Percentiles rank a stretch among this genome's conserved stretches.
These are phyloP conservation scores for Lordiphosa andalusiaca DNA, from an alignment of 2,888 invertebrate genomes.

Conservation along the genomic window DNA sequence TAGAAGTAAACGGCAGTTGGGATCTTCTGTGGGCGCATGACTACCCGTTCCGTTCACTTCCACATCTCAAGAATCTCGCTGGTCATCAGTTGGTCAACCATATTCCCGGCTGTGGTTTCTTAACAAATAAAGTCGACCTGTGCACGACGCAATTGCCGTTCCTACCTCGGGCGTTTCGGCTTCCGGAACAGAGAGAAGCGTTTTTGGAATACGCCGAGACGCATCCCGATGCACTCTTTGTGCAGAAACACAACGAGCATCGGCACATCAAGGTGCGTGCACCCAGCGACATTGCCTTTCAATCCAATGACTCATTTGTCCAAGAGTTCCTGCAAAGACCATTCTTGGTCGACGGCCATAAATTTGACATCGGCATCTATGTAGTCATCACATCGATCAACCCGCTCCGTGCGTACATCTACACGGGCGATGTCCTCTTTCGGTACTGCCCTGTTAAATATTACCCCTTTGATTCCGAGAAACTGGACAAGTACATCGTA, in stretches of 20 bases:
- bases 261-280: slow-evolving; percentile 90
- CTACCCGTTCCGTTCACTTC: slow-evolving; percentile 86
- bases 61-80: slow-evolving; percentile 83
- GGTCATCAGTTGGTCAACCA: slow-evolving; percentile 93
- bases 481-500: slow-evolving; percentile 94
- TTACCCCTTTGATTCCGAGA: slow-evolving; percentile 91
- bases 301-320: slow-evolving; percentile 88
- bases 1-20: slow-evolving; percentile 84
- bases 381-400: slow-evolving; percentile 93
- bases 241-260: slow-evolving; percentile 96
- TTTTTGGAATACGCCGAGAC: slow-evolving; percentile 85
- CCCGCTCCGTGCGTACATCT: slow-evolving; percentile 93
- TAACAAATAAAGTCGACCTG: slow-evolving; percentile 95
- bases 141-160: slow-evolving; percentile 89
- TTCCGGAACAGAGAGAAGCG: slow-evolving; percentile 87
- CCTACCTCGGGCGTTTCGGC: slow-evolving; percentile 92
- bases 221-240: slow-evolving; percentile 88
- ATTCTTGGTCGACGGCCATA: slow-evolving; percentile 93
- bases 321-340: slow-evolving; percentile 95
- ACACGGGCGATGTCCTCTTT: slow-evolving; percentile 93
- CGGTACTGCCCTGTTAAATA: slow-evolving; percentile 94
- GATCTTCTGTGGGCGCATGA: slow-evolving; percentile 96
- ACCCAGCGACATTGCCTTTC: slow-evolving; percentile 86
- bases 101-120: slow-evolving; percentile 95
- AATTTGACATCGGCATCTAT: slow-evolving; percentile 98